Base-by-base conservation (phyloP, 2,888 invertebrate species). In the Nephrocerus scutellatus region DNA sequence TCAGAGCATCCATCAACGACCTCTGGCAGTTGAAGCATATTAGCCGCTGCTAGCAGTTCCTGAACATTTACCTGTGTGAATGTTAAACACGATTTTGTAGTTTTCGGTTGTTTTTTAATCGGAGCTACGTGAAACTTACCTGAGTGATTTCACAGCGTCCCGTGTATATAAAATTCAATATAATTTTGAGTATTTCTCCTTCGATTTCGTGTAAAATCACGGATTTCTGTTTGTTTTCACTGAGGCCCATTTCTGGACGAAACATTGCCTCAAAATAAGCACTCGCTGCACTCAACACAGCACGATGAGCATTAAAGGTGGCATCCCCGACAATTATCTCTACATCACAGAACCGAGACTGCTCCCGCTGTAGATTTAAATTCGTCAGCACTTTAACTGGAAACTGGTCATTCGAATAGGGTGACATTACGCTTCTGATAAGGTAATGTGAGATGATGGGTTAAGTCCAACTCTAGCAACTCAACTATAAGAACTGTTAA, bases 231-330 rank as follows among this genome's bases (percentile, higher is more conserved):
- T 83, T 80, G 55, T 82, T 84, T 67, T 92, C 92, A 46, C 82
- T 79, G 48, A 92, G 70, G 9, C 86, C 88, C 40, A 68, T 46
- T 26, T 66, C 66, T 22, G 83, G 83, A 50, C 84, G 82, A 62
- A 92, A 91, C 91, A 92, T 92, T 28, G 90, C 91, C 68, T 89
- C 83, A 68, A 93, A 93, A 67, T 92, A 93, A 39, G 85, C 84
- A 43, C 90, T 89, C 49, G 87, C 84, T 6, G 91, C 88, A 50
- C 90, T 85, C 43, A 93, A 70, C 8, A 93, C 82, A 12, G 85
- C 84, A 52, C 85, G 75, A 63, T 92, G 92, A 36, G 87, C 90
- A 77, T 79, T 79, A 45, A 84, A 76, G 48, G 72, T 73, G 43
- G 76, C 79, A 39, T 78, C 79, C 30, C 82, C 85, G 30, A 84